Conservation (phyloP, 2,113 vertebrate genomes). For the Etia nguti region DNA sequence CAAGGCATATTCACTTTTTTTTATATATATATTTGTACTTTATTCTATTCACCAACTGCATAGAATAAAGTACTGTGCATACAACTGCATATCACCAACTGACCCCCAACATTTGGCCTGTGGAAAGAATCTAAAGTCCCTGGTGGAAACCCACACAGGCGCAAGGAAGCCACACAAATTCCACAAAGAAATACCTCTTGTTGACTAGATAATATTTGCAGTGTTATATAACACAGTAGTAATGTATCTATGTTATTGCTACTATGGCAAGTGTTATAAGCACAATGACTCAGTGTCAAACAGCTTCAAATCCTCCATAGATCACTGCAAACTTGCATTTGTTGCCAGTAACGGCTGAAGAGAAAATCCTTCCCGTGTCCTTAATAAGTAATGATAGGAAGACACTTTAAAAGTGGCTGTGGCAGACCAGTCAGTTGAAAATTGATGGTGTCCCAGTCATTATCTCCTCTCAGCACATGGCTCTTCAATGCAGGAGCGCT, state of each 20-base stretch:
- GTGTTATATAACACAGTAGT: background rate
- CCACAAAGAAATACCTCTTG: background rate
- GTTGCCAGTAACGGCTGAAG: background rate
- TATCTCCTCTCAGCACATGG: slow-evolving; percentile 18
- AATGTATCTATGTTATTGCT: background rate
- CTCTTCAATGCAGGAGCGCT: background rate
- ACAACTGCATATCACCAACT: background rate
- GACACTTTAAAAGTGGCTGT: background rate
- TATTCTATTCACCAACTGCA: background rate
- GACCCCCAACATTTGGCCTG: background rate
- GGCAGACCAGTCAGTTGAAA: background rate
- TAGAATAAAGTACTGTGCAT: background rate
- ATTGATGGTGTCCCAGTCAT: slow-evolving; percentile 3
- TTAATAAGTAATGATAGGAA: background rate
- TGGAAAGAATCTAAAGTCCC: background rate
- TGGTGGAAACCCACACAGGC: background rate
- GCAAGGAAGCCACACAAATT: background rate
- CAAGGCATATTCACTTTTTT: background rate
- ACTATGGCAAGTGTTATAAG: background rate
- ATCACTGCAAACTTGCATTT: background rate
- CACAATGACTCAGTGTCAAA: background rate
- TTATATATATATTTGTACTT: background rate
- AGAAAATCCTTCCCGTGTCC: background rate
- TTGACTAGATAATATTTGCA: background rate
- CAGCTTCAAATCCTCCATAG: background rate